phyloP scores from a whole-genome alignment of 2,797 vertebrate species.

The Petrocephalus schoutedeni region DNA sequence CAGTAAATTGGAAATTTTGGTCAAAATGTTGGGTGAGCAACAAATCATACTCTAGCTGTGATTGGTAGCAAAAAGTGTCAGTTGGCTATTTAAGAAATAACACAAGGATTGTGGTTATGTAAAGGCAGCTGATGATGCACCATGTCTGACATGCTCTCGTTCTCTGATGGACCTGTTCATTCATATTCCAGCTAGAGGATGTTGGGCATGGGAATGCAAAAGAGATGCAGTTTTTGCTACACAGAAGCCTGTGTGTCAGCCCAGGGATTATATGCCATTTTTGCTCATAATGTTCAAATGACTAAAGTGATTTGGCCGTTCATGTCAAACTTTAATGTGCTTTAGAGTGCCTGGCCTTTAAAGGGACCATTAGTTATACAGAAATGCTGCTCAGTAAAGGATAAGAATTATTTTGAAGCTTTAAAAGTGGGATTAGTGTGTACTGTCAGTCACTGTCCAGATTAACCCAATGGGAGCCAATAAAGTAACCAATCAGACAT shows the following conservation, averaged over 20 bases:
- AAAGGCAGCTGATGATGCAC: neutral
- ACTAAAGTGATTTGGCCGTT: neutral
- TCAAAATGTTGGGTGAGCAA: neutral
- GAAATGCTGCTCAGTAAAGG: neutral
- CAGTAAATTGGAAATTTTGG: neutral
- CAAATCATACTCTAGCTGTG: neutral
- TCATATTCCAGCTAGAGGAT: neutral
- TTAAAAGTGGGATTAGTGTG: conserved; percentile 6
- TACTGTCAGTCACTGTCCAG: neutral
- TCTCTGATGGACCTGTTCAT: neutral
- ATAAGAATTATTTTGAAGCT: neutral
- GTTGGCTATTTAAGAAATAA: neutral
- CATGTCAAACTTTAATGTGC: neutral
- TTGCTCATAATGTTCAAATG: neutral
- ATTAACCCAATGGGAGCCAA: neutral
- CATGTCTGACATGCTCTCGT: neutral
- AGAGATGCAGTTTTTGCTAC: neutral
- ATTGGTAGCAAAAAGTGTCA: neutral
- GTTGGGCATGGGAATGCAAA: neutral
- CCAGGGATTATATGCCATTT: neutral
- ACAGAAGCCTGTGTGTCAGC: neutral
- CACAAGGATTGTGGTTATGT: neutral
- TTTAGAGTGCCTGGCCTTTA: neutral
- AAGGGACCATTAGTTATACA: neutral
- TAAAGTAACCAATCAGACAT: neutral